Conservation (phyloP, 2,888 invertebrate species). For the Polyploca ridens region DNA sequence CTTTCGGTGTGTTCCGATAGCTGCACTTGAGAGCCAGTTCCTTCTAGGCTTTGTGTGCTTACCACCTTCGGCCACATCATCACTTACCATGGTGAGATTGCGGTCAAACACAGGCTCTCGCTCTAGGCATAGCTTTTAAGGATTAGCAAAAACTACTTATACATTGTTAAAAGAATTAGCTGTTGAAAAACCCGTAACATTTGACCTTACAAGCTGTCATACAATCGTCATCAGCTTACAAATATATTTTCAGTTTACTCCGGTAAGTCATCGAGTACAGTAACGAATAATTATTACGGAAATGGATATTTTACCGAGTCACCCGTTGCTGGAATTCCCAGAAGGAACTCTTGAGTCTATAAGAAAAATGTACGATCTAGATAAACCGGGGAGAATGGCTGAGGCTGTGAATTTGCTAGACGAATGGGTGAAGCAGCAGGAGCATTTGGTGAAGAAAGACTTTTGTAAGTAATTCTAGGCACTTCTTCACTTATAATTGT, state of each 20-base stretch:
- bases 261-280: neutral
- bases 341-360: slow-evolving; percentile 25
- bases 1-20: no score
- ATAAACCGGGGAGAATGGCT: slow-evolving; percentile 30
- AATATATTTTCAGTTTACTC: neutral
- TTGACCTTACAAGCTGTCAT: neutral
- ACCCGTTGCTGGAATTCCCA: slow-evolving; percentile 20
- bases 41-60: no score
- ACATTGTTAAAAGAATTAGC: neutral
- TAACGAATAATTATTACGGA: neutral
- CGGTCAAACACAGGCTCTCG: no score
- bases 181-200: neutral
- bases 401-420: slow-evolving; percentile 32
- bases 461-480: slow-evolving; percentile 27
- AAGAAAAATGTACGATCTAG: slow-evolving; percentile 26
- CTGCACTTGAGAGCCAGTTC: no score
- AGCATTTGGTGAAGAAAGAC: slow-evolving; percentile 34
- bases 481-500: no score
- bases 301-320: slow-evolving; percentile 26
- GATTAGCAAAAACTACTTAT: neutral
- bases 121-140: no score
- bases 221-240: neutral
- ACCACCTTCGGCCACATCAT: no score
- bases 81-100: no score
- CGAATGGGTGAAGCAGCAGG: slow-evolving; percentile 35